Evolutionary conservation across 2,888 invertebrate species (phyloP).

Genomic region (Lithophane socia): DNA sequence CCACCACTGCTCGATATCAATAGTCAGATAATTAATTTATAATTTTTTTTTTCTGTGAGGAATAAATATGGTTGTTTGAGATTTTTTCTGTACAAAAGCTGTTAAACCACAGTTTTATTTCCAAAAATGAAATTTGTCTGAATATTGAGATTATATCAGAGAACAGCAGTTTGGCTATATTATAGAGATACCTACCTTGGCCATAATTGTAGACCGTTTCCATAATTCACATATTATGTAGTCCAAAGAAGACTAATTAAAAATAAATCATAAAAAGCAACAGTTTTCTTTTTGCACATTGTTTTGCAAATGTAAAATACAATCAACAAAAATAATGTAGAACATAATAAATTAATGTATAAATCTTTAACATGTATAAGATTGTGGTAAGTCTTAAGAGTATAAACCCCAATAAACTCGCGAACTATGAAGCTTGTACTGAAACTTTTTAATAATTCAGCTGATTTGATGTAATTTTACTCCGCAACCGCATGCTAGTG

Average conservation of each 20-base stretch:
- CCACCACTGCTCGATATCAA: too few species aligned
- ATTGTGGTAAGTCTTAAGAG: constrained; percentile 37
- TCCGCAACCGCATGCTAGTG: constrained; percentile 80
- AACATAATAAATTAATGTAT: constrained; percentile 12
- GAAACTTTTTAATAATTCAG: constrained; percentile 85
- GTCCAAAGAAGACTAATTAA: not conserved
- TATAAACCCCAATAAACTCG: constrained; percentile 54
- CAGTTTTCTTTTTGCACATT: not conserved
- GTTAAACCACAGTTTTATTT: too few species aligned
- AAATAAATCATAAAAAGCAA: not conserved
- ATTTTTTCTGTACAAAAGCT: not conserved
- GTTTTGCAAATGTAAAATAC: not conserved
- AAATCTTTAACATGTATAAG: constrained; percentile 21
- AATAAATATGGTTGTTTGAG: not conserved
- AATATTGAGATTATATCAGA: not conserved
- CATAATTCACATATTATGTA: not conserved
- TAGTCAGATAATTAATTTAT: too few species aligned
- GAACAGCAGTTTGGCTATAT: not conserved
- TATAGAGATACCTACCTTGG: too few species aligned
- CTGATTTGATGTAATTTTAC: constrained; percentile 85
- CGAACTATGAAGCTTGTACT: constrained; percentile 61
- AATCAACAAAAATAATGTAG: not conserved
- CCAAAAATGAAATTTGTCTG: not conserved
- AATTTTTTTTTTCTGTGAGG: too few species aligned
- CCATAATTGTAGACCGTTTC: not conserved